Conservation (phyloP, 23 tunicate species). For the Clavelina lepadiformis region DNA sequence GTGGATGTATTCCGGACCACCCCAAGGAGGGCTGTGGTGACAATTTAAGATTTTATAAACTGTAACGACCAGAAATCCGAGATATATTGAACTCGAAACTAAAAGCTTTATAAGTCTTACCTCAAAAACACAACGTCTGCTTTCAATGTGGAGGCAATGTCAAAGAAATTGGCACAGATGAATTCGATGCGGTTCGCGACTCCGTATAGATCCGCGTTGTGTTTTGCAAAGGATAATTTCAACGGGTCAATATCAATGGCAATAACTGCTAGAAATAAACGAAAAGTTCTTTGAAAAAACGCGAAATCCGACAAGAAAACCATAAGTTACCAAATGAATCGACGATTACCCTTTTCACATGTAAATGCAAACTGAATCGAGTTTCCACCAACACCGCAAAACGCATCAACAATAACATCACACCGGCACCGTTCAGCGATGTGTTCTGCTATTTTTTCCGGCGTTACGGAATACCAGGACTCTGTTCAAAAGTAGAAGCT, state of each 20-base stretch:
- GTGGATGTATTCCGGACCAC: constrained; percentile 84
- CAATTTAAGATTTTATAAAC: too few relatives aligned
- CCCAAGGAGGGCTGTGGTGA: constrained; percentile 99
- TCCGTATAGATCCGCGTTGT: constrained; percentile 90
- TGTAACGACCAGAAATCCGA: background rate
- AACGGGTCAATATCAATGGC: constrained; percentile 97
- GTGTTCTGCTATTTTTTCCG: constrained; percentile 98
- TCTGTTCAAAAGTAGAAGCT: constrained; percentile 26
- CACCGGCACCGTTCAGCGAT: constrained; percentile 91
- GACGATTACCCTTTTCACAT: constrained; percentile 86
- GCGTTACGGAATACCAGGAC: constrained; percentile 99
- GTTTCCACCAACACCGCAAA: constrained; percentile 97
- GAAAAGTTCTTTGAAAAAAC: background rate
- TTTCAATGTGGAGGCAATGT: constrained; percentile 39
- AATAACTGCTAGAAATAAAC: constrained; percentile 41
- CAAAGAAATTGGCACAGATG: constrained; percentile 85
- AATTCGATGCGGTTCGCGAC: constrained; percentile 94
- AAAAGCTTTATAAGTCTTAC: too few relatives aligned
- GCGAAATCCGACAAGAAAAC: background rate
- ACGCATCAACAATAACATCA: constrained; percentile 91
- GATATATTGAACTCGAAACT: background rate
- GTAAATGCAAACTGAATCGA: constrained; percentile 91
- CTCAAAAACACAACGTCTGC: constrained; percentile 95
- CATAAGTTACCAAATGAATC: too few relatives aligned
- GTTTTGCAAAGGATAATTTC: constrained; percentile 66